Conservation (phyloP, 1,140 invertebrate species). For the Diprion similis region DNA sequence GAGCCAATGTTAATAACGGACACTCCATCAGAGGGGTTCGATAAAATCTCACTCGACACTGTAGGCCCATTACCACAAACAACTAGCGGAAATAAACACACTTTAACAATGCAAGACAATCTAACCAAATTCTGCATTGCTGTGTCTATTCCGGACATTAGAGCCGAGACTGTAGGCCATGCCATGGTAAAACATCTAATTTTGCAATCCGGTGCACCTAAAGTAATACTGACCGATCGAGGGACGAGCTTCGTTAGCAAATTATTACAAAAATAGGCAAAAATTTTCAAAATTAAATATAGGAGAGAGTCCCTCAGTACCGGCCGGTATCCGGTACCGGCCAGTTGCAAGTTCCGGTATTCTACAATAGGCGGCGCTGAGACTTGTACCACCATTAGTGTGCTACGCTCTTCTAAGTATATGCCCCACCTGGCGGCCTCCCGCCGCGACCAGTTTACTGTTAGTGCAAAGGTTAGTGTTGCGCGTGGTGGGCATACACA, state of each 20-base stretch:
- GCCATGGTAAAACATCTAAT: slow-evolving; percentile 33
- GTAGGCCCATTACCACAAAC: slow-evolving; percentile 29
- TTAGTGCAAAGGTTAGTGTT: too few species aligned
- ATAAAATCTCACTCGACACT: slow-evolving; percentile 17
- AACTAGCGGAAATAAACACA: slow-evolving; percentile 28
- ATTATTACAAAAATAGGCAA: slow-evolving; percentile 31
- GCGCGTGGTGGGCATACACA: too few species aligned
- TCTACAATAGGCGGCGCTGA: too few species aligned
- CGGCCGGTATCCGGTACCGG: too few species aligned
- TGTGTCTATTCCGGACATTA: slow-evolving; percentile 31
- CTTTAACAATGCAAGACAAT: slow-evolving; percentile 42
- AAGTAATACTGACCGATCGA: slow-evolving; percentile 37
- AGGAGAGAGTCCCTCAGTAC: too few species aligned
- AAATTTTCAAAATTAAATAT: slow-evolving; percentile 37
- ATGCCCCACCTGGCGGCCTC: too few species aligned
- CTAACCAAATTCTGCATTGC: slow-evolving; percentile 39
- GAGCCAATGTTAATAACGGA: slow-evolving; percentile 31
- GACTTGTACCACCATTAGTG: too few species aligned
- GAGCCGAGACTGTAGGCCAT: slow-evolving; percentile 34
- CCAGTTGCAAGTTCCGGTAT: too few species aligned
- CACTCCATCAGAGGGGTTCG: not conserved
- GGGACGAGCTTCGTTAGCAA: slow-evolving; percentile 34
- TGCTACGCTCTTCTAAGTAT: too few species aligned
- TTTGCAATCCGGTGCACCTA: slow-evolving; percentile 35
- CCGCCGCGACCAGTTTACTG: too few species aligned